Conservation (phyloP, 2,113 vertebrate species). For the Vimba vimba region DNA sequence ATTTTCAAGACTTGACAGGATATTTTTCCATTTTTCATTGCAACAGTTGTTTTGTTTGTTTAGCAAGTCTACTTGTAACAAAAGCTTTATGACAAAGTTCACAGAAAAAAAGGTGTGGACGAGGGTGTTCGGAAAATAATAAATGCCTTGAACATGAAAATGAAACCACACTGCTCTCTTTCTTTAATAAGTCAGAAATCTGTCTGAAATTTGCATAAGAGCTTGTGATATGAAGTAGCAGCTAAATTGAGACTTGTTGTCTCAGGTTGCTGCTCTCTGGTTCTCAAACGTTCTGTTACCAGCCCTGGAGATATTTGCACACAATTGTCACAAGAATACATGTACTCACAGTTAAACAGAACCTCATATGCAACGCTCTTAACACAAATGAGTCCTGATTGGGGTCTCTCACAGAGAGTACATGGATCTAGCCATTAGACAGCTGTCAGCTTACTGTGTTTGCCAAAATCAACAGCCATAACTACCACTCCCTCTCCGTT, state of each 20-base stretch:
- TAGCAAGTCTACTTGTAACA: not conserved
- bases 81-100: not conserved
- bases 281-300: not conserved
- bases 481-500: constrained; percentile 21
- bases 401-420: not conserved
- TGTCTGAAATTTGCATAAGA: not conserved
- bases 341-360: not conserved
- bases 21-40: not conserved
- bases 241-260: constrained; percentile 18
- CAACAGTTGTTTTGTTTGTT: not conserved
- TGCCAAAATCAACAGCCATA: constrained; percentile 5
- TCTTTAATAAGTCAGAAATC: too few relatives aligned
- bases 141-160: not conserved
- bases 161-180: not conserved
- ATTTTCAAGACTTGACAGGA: not conserved
- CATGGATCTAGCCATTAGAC: not conserved
- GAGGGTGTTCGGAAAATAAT: not conserved
- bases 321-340: not conserved
- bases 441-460: constrained; percentile 13
- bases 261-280: constrained; percentile 6
- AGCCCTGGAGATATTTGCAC: not conserved
- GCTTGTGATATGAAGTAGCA: not conserved
- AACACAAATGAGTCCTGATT: not conserved
- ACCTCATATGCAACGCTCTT: not conserved
- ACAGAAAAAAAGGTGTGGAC: not conserved